These are phyloP conservation scores for Dyspetes luteomarginatus DNA, from an alignment of 2,888 invertebrate genomes.

Conservation along the genomic window DNA sequence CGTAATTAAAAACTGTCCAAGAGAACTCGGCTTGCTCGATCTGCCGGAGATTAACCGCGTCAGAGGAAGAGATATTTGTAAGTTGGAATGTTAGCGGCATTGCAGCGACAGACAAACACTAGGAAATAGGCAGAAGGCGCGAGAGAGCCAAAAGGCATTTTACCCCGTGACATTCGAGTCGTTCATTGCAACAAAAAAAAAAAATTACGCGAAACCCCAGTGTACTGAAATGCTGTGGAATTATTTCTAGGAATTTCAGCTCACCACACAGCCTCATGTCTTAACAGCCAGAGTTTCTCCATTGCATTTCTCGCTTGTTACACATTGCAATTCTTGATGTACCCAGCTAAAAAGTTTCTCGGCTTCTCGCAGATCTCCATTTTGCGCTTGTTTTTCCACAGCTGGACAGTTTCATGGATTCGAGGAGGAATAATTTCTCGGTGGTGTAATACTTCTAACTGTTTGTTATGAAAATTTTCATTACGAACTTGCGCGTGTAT, in stretches of 20 bases:
- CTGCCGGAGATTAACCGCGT: not conserved
- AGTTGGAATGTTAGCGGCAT: constrained; percentile 8
- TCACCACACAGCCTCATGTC: constrained; percentile 24
- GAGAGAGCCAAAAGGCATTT: constrained; percentile 20
- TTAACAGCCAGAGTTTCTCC: constrained; percentile 39
- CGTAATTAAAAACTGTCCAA: constrained; percentile 51
- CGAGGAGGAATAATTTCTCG: constrained; percentile 18
- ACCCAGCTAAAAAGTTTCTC: constrained; percentile 13
- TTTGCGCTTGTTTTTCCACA: constrained; percentile 4
- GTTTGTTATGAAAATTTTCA: no score
- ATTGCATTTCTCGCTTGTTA: constrained; percentile 1
- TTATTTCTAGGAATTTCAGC: constrained; percentile 53
- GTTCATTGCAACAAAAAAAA: constrained; percentile 38
- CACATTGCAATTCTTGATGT: constrained; percentile 10
- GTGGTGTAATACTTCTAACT: constrained; percentile 7
- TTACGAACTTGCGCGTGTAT: no score
- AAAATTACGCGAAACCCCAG: constrained; percentile 43
- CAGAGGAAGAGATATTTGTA: not conserved
- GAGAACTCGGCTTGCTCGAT: constrained; percentile 9
- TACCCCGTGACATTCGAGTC: constrained; percentile 26
- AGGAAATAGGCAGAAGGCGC: not conserved
- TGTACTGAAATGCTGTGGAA: constrained; percentile 17
- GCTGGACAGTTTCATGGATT: constrained; percentile 41
- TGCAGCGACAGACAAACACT: not conserved
- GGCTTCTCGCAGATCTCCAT: constrained; percentile 24